Percentiles rank a stretch among this genome's conserved stretches.
These are phyloP conservation scores for Drosophila parthenogenetica DNA, from an alignment of 2,888 invertebrate genomes.

Conservation along the genomic window DNA sequence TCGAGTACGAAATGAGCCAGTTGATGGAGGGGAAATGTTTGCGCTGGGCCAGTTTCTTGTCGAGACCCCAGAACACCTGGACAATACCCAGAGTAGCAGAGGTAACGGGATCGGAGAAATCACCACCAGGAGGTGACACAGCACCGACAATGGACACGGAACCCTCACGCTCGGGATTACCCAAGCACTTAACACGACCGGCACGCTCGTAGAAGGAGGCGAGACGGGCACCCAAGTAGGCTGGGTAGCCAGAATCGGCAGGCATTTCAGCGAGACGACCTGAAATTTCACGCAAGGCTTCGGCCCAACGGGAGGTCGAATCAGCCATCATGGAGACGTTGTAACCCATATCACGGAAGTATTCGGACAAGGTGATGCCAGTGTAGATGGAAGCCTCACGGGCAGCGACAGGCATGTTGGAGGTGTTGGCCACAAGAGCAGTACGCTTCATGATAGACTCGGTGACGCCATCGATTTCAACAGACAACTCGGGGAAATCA, in stretches of 20 bases:
- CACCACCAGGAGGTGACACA: conserved; percentile 99
- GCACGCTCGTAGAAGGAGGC: conserved; percentile 99
- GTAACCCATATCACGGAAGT: conserved; percentile 99
- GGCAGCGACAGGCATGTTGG: conserved; percentile 99
- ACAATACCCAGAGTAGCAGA: conserved; percentile 99
- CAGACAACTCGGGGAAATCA: conserved; percentile 99
- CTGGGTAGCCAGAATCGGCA: conserved; percentile 99
- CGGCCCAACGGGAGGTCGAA: conserved; percentile 99
- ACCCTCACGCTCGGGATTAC: conserved; percentile 99
- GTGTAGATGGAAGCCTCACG: conserved; percentile 99
- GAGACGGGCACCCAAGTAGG: conserved; percentile 98
- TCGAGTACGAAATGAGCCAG: conserved; percentile 99
- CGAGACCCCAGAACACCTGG: conserved; percentile 99
- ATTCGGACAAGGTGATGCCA: conserved; percentile 99
- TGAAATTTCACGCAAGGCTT: conserved; percentile 99
- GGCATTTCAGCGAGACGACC: conserved; percentile 99
- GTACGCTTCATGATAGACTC: conserved; percentile 99
- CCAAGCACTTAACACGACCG: conserved; percentile 97
- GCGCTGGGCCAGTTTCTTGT: conserved; percentile 99
- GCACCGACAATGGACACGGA: conserved; percentile 99
- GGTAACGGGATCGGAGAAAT: conserved; percentile 99
- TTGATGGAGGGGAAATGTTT: conserved; percentile 99
- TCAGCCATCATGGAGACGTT: conserved; percentile 99
- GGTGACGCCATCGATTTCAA: conserved; percentile 97
- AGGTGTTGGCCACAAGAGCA: conserved; percentile 99